Base-by-base conservation (phyloP, 2,888 invertebrate genomes). In the Phytoseiulus persimilis region DNA sequence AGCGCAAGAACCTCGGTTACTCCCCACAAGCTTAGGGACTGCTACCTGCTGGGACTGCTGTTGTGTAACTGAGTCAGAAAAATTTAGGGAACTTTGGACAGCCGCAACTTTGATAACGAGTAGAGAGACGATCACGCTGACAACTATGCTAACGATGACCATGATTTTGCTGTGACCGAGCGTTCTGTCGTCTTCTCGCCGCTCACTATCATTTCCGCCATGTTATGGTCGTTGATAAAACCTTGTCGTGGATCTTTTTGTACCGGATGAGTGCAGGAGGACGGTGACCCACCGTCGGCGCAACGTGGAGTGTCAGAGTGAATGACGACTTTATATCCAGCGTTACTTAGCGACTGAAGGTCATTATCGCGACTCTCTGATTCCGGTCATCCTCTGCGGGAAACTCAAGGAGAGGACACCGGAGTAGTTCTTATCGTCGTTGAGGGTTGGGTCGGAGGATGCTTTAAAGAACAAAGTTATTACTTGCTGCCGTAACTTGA, bases 1-100 rank as follows among this genome's bases (percentile, higher is more conserved):
- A 95, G 92, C 93, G 95, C 92, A 95, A 95, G 94, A 95, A 95
- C 91, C 93, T 95, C 91, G 95, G 94, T 84, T 95, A 91, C 87
- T 87, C 87, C 45, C 87, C 87, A 87, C 87, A 87, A 87, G 87
- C 87, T 87, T 87, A 87, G 87, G 87, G 45, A 45, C 87, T 87
- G 87, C 45, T 87, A 65, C 65, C 14, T 18, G 65, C 65, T n/a
- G n/a, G n/a, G 14, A 28, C 65, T 23, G 65, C 65, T 65, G 65
- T 65, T 65, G 65, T 65, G 65, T 65, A 65, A 65, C 65, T 65
- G 65, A 65, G 14, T 46, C 46, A 46, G 6, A 46, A 6, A 65
- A 65, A 14, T 65, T 28, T 65, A 65, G 65, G 65, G 65, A 65
- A 65, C 65, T 28, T 28, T 28, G 28, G 65, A 28, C 65, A 65